phyloP scores from a whole-genome alignment of 2,888 invertebrate species.

The Pseudococcus longispinus region DNA sequence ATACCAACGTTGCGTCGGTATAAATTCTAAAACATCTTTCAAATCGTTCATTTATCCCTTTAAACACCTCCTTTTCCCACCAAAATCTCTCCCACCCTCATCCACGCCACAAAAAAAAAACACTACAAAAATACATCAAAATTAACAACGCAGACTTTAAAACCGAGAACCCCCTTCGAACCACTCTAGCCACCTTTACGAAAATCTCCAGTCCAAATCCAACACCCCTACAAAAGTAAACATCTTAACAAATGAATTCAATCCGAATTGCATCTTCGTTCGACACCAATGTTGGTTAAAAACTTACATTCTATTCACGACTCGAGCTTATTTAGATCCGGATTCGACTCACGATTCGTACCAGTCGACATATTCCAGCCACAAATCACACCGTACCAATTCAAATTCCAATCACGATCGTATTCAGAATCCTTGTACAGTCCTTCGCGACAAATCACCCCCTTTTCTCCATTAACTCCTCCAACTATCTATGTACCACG shows the following conservation, averaged over 20 bases:
- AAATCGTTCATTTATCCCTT: neutral
- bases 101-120: too few relatives aligned
- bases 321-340: neutral
- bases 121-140: too few relatives aligned
- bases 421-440: neutral
- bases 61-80: neutral
- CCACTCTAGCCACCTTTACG: neutral
- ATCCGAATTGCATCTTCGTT: neutral
- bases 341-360: slow-evolving; percentile 10
- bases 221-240: neutral
- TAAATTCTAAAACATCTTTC: neutral
- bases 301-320: slow-evolving; percentile 18
- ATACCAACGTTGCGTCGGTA: neutral
- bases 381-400: neutral
- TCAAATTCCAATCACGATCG: neutral
- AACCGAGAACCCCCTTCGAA: too few relatives aligned
- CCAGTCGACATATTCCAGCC: neutral
- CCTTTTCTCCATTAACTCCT: neutral
- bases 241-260: neutral
- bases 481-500: neutral
- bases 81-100: neutral
- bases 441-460: neutral
- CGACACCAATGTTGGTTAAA: neutral
- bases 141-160: too few relatives aligned
- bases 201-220: too few relatives aligned